These are phyloP conservation scores for Papilio helenus DNA, from an alignment of 1,140 invertebrate species.

Conservation along the genomic window DNA sequence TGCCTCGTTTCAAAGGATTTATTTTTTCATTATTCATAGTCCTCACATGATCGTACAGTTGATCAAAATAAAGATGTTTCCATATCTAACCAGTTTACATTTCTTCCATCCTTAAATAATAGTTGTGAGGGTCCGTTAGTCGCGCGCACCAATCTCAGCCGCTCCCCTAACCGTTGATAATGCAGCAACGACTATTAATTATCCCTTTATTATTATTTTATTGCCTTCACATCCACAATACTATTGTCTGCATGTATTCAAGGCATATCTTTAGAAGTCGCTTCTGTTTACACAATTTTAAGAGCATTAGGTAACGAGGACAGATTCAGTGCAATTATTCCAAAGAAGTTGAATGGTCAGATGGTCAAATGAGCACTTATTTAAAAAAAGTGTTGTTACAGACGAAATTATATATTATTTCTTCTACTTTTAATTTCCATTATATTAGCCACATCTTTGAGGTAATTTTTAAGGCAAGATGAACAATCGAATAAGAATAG, in stretches of 20 bases:
- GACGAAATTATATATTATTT: no score
- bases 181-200: constrained; percentile 79
- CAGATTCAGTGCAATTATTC: neutral
- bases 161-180: constrained; percentile 58
- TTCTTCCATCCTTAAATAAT: constrained; percentile 4
- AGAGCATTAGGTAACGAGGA: neutral
- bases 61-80: no score
- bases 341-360: no score
- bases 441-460: no score
- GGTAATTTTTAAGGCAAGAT: neutral
- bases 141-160: constrained; percentile 39
- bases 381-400: no score
- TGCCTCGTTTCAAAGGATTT: no score
- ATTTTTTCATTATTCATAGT: no score
- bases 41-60: no score
- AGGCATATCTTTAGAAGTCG: constrained; percentile 4
- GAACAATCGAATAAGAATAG: neutral
- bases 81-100: neutral
- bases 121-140: constrained; percentile 38
- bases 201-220: constrained; percentile 81
- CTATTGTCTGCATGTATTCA: constrained; percentile 57
- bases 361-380: no score
- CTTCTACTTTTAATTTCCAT: no score
- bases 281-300: constrained; percentile 13
- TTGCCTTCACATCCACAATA: constrained; percentile 54